Base-by-base conservation (phyloP, 2,888 invertebrate genomes). In the Spialia ferax region DNA sequence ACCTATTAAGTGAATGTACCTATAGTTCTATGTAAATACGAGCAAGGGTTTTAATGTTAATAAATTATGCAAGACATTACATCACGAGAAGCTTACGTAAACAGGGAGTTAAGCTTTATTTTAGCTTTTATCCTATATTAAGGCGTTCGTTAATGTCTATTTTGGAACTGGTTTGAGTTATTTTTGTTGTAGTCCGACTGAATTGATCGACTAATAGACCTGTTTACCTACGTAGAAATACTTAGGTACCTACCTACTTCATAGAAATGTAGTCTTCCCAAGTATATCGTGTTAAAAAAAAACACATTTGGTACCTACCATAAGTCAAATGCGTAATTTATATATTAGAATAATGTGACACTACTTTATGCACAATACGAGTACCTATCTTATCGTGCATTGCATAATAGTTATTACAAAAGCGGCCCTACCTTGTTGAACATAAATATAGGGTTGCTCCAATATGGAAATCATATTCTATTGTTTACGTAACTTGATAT, bases 301-400 rank as follows among this genome's bases (percentile, higher is more conserved):
- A n/a, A n/a, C n/a, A n/a, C n/a, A n/a, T n/a, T n/a, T n/a, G n/a
- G n/a, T n/a, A n/a, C n/a, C n/a, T n/a, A n/a, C n/a, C n/a, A n/a
- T n/a, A n/a, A n/a, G n/a, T n/a, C n/a, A n/a, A n/a, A n/a, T n/a
- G n/a, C n/a, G n/a, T n/a, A n/a, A n/a, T n/a, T n/a, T n/a, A n/a
- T n/a, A 29, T 45, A 42, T 26, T 45, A 22, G 0, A 45, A 45
- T 7, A 35, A 23, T 26, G 54, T 56, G 11, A 23, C 32, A 11
- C 60, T 15, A 64, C 50, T 59, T 57, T 65, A 59, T 50, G 15
- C 18, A 57, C 32, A 35, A 78, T 77, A 80, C 75, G 64, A 57
- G 55, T 32, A 20, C 50, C 71, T 48, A 50, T 54, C 48, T 69
- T 69, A 71, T 69, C 66, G 63, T 70, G 35, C 38, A 64, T 70